A percentile compares a stretch with the other conserved stretches of the same genome.
phyloP scores from a whole-genome alignment of 2,888 invertebrate species.

The Cremastinae sp. region DNA sequence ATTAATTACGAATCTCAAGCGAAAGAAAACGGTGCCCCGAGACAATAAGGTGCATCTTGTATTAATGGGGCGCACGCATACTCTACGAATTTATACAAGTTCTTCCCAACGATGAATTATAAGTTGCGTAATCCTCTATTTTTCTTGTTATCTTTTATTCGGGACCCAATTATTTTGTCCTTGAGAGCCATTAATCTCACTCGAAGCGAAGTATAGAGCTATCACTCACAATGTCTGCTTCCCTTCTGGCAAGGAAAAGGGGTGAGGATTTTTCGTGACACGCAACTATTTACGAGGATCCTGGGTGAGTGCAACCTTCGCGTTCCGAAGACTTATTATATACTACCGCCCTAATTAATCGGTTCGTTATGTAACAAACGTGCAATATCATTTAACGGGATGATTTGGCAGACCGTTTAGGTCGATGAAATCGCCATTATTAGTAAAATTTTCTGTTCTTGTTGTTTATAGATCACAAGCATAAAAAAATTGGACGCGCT shows the following conservation, averaged over 20 bases:
- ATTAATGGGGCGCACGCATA: conserved; percentile 15
- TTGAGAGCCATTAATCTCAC: conserved; percentile 45
- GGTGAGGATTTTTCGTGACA: conserved; percentile 37
- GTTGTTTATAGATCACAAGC: too few relatives aligned
- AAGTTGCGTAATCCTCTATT: conserved; percentile 4
- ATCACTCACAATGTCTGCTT: conserved; percentile 49
- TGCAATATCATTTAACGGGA: conserved; percentile 46
- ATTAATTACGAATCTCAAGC: conserved; percentile 38
- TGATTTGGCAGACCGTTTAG: background rate
- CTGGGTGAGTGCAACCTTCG: conserved; percentile 21
- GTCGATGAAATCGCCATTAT: too few relatives aligned
- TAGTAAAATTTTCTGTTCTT: too few relatives aligned
- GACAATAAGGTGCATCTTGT: conserved; percentile 39
- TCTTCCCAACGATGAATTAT: conserved; percentile 2
- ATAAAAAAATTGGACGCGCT: too few relatives aligned
- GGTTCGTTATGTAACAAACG: conserved; percentile 37
- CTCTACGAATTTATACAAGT: background rate
- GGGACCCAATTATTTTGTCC: conserved; percentile 40
- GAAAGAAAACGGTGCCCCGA: conserved; percentile 6
- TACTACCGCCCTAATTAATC: conserved; percentile 53
- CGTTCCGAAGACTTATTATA: conserved; percentile 2
- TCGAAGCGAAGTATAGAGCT: conserved; percentile 40
- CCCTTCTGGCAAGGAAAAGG: conserved; percentile 27
- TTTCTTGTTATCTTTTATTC: background rate
- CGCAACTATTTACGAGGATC: conserved; percentile 48